phyloP scores from a whole-genome alignment of 2,113 vertebrate genomes.

The Syrrhaptes paradoxus region DNA sequence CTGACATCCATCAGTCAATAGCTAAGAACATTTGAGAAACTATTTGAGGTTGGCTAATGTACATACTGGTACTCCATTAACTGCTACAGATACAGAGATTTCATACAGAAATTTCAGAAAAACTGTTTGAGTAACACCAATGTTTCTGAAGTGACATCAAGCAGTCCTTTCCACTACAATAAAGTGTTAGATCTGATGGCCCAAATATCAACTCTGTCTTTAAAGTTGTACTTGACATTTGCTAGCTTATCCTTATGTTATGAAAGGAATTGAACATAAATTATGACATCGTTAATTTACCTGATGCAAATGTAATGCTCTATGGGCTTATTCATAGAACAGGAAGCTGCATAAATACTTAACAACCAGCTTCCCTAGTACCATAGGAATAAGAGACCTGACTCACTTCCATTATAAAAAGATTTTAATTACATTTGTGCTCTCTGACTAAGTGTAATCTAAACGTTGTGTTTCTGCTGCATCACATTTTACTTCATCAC shows the following conservation, averaged over 20 bases:
- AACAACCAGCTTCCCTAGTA: neutral
- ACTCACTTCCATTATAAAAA: neutral
- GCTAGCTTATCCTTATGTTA: neutral
- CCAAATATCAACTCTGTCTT: neutral
- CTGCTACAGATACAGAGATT: neutral
- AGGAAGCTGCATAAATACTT: neutral
- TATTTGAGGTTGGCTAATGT: neutral
- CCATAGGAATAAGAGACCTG: neutral
- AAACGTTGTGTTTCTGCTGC: neutral
- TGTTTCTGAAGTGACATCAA: neutral
- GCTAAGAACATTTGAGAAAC: neutral
- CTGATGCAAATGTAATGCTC: neutral
- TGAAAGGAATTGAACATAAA: neutral
- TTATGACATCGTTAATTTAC: neutral
- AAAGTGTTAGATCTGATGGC: neutral
- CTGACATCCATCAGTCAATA: neutral
- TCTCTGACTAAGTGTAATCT: neutral
- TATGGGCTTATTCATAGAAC: neutral
- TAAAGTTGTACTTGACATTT: neutral
- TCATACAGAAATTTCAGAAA: neutral
- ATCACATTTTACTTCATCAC: neutral
- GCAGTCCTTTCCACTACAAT: neutral
- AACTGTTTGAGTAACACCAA: neutral
- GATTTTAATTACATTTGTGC: neutral
- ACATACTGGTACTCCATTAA: neutral